A percentile compares a stretch with the other conserved stretches of the same genome.
Conservation (phyloP, 1,140 invertebrate genomes). For the Maniola jurtina region DNA sequence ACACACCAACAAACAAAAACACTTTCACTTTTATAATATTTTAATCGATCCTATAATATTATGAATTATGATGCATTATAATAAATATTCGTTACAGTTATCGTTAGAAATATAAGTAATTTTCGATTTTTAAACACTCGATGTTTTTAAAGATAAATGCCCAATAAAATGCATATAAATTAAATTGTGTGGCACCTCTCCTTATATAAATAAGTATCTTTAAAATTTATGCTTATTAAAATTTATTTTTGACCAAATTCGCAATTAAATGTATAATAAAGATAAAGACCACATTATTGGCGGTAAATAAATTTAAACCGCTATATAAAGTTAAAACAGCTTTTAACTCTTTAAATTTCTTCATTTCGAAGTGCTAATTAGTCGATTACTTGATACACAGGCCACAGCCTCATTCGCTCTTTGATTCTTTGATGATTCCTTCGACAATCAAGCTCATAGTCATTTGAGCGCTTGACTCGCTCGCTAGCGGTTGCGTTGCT, state of each 20-base stretch:
- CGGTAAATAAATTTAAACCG: conserved; percentile 2
- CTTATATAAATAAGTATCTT: neutral
- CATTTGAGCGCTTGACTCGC: conserved; percentile 64
- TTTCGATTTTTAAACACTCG: neutral
- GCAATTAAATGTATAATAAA: neutral
- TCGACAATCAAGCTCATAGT: conserved; percentile 34
- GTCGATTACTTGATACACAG: conserved; percentile 31
- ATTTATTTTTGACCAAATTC: conserved; percentile 1
- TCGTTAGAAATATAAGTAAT: neutral
- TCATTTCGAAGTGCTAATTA: conserved; percentile 33
- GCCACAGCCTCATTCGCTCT: conserved; percentile 29
- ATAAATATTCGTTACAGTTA: neutral
- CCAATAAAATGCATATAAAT: conserved; percentile 11
- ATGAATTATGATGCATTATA: too few species aligned
- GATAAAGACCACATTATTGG: neutral
- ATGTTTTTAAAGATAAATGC: neutral
- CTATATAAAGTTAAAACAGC: conserved; percentile 2
- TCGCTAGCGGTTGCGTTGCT: conserved; percentile 47
- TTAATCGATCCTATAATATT: too few species aligned
- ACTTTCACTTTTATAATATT: too few species aligned
- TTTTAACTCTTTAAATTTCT: conserved; percentile 5
- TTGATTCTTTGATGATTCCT: conserved; percentile 31
- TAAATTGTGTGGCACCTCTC: neutral
- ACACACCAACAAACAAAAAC: too few species aligned
- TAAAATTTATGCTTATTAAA: conserved; percentile 11